Conservation (phyloP, 1,140 invertebrate species). For the Calephelis virginiensis region DNA sequence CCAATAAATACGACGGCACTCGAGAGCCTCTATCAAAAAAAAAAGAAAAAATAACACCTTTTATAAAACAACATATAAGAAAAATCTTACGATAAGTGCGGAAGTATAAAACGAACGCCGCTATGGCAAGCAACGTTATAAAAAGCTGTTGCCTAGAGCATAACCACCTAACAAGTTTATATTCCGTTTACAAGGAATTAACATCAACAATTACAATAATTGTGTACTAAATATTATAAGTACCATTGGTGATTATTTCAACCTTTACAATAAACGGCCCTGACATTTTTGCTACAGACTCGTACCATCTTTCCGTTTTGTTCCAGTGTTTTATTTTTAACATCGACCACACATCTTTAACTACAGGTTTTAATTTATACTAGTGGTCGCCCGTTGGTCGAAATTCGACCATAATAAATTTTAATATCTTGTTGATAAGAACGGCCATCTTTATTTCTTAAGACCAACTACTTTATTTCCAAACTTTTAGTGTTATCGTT, state of each 20-base stretch:
- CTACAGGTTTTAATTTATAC: background rate
- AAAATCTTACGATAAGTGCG: background rate
- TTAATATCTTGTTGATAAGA: no score
- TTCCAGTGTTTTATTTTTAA: background rate
- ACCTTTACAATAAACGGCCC: conserved; percentile 4
- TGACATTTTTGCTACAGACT: background rate
- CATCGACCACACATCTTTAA: no score
- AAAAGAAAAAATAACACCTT: no score
- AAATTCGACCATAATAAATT: no score
- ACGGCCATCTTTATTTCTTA: no score
- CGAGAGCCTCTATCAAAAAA: no score
- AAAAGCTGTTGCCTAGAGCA: conserved; percentile 8
- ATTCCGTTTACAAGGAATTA: background rate
- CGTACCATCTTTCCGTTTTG: background rate
- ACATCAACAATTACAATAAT: background rate
- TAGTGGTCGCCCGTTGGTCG: no score
- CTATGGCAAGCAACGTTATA: background rate
- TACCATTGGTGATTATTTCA: background rate
- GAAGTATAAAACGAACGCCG: conserved; percentile 6
- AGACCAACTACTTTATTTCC: no score
- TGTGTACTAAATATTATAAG: no score
- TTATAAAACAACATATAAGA: background rate
- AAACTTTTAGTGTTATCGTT: no score
- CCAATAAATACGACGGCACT: no score
- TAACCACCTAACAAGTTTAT: conserved; percentile 4